Evolutionary conservation across 2,797 vertebrate species (phyloP).

Genomic region (Acanthurus lineatus): DNA sequence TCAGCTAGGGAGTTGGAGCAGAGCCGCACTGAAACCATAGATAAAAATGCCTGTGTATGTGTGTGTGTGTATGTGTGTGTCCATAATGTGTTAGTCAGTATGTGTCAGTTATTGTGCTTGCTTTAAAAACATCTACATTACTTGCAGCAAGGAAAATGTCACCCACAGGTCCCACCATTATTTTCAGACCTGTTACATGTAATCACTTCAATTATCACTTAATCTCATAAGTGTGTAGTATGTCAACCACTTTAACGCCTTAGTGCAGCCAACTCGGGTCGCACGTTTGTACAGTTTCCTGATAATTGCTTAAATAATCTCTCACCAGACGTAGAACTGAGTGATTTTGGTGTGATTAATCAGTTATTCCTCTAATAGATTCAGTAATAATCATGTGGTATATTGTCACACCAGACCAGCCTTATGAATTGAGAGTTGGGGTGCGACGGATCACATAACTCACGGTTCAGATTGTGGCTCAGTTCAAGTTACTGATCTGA

Average conservation of each 20-base stretch:
- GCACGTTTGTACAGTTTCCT: neutral
- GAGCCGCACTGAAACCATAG: constrained; percentile 27
- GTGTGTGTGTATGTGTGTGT: neutral
- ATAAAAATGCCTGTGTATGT: constrained; percentile 11
- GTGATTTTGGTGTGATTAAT: neutral
- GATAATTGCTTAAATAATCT: neutral
- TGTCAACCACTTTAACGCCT: neutral
- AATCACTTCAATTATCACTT: neutral
- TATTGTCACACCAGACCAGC: neutral
- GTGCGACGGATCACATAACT: too few relatives aligned
- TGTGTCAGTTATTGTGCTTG: neutral
- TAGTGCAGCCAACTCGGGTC: neutral
- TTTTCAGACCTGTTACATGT: neutral
- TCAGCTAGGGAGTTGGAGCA: constrained; percentile 31
- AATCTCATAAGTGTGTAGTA: neutral
- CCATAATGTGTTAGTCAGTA: neutral
- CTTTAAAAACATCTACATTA: neutral
- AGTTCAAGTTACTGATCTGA: neutral
- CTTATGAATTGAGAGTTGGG: neutral
- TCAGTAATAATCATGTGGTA: neutral
- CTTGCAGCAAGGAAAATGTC: constrained; percentile 14
- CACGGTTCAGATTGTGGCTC: too few relatives aligned
- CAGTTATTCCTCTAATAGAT: neutral
- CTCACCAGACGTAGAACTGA: neutral
- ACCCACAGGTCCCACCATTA: constrained; percentile 1